Evolutionary conservation across 2,888 invertebrate genomes (phyloP).

Genomic region (Diarsia mendica): DNA sequence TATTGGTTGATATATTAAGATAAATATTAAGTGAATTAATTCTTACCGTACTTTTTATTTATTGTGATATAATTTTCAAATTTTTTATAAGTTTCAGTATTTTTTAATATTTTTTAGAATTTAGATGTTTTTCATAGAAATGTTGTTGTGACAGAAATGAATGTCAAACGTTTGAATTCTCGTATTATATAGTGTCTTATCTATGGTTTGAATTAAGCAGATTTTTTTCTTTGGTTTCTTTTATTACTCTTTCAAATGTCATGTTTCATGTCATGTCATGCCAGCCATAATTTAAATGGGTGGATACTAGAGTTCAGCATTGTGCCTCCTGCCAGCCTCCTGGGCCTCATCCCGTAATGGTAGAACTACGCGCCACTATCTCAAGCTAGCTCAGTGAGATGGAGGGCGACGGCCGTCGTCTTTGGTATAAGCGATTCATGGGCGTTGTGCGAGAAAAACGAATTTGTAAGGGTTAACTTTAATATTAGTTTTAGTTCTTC

Average conservation of each 20-base stretch:
- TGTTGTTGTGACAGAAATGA: slow-evolving; percentile 33
- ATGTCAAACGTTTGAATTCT: no score
- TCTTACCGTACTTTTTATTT: slow-evolving; percentile 57
- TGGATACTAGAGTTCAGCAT: slow-evolving; percentile 1
- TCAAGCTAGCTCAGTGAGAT: neutral
- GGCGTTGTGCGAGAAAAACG: no score
- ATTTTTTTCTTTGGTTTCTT: neutral
- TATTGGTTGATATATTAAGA: neutral
- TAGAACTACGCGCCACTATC: neutral
- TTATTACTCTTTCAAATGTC: neutral
- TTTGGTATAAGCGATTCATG: no score
- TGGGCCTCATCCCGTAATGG: neutral
- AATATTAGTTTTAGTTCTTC: no score
- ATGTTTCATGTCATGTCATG: neutral
- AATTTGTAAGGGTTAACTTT: no score
- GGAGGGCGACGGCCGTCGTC: no score
- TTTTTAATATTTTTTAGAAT: slow-evolving; percentile 56
- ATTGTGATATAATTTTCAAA: slow-evolving; percentile 40
- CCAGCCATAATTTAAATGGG: neutral
- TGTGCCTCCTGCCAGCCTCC: neutral
- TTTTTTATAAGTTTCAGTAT: slow-evolving; percentile 48
- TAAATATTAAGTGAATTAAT: slow-evolving; percentile 1
- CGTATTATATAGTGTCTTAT: no score
- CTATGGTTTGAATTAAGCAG: slow-evolving; percentile 40
- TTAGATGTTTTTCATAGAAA: slow-evolving; percentile 58